phyloP scores from a whole-genome alignment of 2,797 vertebrate genomes.

The Pteronotus mesoamericanus region DNA sequence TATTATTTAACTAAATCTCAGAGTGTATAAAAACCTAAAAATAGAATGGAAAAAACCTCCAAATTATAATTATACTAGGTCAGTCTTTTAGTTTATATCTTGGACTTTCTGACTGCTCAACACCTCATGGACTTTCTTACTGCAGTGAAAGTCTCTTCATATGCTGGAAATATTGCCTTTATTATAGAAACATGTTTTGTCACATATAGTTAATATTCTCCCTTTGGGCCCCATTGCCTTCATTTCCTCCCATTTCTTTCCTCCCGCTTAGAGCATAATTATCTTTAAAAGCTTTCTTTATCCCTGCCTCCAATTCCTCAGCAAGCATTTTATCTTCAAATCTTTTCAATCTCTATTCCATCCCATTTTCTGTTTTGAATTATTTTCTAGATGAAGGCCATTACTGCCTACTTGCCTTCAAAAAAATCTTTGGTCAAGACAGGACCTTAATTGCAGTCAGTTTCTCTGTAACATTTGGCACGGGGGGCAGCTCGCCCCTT shows the following conservation, averaged over 20 bases:
- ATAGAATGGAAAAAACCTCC: not conserved
- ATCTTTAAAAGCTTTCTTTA: not conserved
- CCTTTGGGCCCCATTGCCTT: not conserved
- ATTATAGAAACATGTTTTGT: not conserved
- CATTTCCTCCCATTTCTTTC: not conserved
- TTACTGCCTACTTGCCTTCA: too few relatives aligned
- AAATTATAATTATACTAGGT: not conserved
- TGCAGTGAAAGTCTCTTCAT: not conserved
- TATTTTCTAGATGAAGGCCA: not conserved
- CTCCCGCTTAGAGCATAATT: rapidly evolving
- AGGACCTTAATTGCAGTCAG: rapidly evolving
- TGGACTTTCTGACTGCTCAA: not conserved
- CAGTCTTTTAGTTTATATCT: not conserved
- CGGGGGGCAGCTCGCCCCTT: rapidly evolving
- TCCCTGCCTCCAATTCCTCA: not conserved
- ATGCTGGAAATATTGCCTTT: rapidly evolving
- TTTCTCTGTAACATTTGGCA: not conserved
- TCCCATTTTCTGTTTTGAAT: not conserved
- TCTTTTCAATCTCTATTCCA: not conserved
- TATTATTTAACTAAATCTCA: not conserved
- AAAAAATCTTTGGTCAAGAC: not conserved
- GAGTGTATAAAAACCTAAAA: not conserved
- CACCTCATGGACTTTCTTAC: not conserved
- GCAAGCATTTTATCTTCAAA: not conserved
- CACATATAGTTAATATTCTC: not conserved